Evolutionary conservation across 2,888 invertebrate species (phyloP).

Genomic region (Nomada hirtipes): DNA sequence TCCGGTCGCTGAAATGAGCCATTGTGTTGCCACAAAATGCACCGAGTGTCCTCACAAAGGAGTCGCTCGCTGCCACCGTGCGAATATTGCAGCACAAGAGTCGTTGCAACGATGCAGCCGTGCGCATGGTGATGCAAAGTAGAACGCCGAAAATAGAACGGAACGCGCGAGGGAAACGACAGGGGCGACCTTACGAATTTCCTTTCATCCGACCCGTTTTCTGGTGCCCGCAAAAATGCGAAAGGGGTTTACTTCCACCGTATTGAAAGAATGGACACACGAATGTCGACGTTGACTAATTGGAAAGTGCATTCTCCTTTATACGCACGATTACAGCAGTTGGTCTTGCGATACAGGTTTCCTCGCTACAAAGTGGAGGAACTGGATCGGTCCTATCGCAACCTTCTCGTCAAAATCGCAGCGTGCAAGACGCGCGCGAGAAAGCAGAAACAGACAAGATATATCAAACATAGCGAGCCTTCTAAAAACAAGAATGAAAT

Average conservation of each 20-base stretch:
- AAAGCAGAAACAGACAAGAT: not conserved
- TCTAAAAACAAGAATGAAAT: slow-evolving; percentile 14
- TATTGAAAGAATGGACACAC: not conserved
- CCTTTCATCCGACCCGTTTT: slow-evolving; percentile 1
- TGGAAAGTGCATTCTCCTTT: not conserved
- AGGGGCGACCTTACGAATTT: not conserved
- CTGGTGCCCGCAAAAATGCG: not conserved
- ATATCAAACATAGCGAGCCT: too few relatives aligned
- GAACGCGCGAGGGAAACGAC: not conserved
- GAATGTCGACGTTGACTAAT: not conserved
- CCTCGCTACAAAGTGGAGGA: slow-evolving; percentile 4
- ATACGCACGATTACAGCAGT: not conserved
- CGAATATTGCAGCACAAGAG: slow-evolving; percentile 62
- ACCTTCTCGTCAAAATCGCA: not conserved
- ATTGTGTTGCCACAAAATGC: slow-evolving; percentile 68
- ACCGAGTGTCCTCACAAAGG: slow-evolving; percentile 60
- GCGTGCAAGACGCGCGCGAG: not conserved
- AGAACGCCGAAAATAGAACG: slow-evolving; percentile 41
- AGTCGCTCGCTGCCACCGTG: slow-evolving; percentile 65
- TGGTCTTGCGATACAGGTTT: too few relatives aligned
- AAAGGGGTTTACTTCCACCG: not conserved
- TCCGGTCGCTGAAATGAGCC: slow-evolving; percentile 74
- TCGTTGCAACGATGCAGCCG: slow-evolving; percentile 63
- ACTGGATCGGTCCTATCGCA: slow-evolving; percentile 5
- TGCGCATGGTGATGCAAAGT: slow-evolving; percentile 56